A percentile compares a stretch with the other conserved stretches of the same genome.
Evolutionary conservation across 2,113 vertebrate genomes (phyloP).

Genomic region (Ameiurus melas): DNA sequence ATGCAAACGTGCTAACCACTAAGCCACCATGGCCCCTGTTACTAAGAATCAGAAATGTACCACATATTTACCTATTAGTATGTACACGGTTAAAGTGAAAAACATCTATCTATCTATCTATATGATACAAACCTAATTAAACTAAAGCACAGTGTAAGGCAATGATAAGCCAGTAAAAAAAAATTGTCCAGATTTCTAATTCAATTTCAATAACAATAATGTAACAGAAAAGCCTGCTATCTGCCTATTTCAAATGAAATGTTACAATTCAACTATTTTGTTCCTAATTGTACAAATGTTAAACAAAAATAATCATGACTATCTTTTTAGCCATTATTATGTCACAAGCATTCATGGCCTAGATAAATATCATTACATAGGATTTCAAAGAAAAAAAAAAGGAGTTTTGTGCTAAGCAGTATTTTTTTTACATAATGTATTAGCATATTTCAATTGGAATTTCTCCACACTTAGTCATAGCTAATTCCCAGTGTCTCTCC

Average conservation of each 20-base stretch:
- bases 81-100: too few species aligned
- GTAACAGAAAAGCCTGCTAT: not conserved
- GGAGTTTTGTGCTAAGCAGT: not conserved
- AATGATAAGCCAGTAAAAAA: not conserved
- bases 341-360: not conserved
- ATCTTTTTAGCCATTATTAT: not conserved
- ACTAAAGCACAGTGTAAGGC: not conserved
- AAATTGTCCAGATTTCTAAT: not conserved
- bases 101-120: not conserved
- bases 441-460: conserved; percentile 33
- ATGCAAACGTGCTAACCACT: too few species aligned
- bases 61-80: too few species aligned
- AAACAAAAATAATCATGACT: not conserved
- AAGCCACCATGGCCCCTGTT: too few species aligned
- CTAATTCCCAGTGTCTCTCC: conserved; percentile 30
- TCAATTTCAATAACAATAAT: not conserved
- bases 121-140: not conserved
- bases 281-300: not conserved
- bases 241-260: not conserved
- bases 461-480: conserved; percentile 21
- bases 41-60: too few species aligned
- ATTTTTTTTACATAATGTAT: conserved; percentile 16
- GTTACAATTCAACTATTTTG: not conserved
- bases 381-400: not conserved
- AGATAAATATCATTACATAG: not conserved